Evolutionary conservation across 2,888 invertebrate species (phyloP).

Genomic region (Apamea monoglypha): DNA sequence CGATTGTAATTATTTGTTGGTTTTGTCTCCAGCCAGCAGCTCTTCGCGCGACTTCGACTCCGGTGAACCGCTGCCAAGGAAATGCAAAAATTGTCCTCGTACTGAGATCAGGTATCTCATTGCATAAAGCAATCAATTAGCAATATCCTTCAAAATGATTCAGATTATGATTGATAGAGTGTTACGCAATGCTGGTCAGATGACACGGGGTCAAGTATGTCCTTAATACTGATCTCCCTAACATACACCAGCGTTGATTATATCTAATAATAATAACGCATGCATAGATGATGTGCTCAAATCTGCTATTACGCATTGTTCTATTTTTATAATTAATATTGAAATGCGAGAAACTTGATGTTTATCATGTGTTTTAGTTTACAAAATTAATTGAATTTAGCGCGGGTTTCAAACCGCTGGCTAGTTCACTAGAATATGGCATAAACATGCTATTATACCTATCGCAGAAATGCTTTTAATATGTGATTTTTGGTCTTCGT

Average conservation of each 20-base stretch:
- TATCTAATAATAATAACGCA: constrained; percentile 1
- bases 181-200: background rate
- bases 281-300: constrained; percentile 24
- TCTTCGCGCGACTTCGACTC: constrained; percentile 54
- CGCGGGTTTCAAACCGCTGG: constrained; percentile 47
- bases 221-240: background rate
- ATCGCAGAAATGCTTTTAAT: constrained; percentile 8
- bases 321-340: constrained; percentile 1
- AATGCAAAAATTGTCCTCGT: constrained; percentile 75
- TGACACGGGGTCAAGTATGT: constrained; percentile 35
- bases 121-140: background rate
- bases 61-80: constrained; percentile 66
- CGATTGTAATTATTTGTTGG: constrained; percentile 66
- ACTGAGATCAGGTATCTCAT: constrained; percentile 74
- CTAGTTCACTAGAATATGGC: constrained; percentile 26
- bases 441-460: constrained; percentile 7
- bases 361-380: constrained; percentile 1
- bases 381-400: constrained; percentile 22
- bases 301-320: constrained; percentile 25
- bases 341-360: constrained; percentile 11
- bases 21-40: constrained; percentile 71
- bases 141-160: background rate
- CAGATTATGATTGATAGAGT: background rate
- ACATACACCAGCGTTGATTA: background rate
- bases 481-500: background rate